Conservation (phyloP, 1,140 invertebrate species). For the Tetramorium parvispinum region DNA sequence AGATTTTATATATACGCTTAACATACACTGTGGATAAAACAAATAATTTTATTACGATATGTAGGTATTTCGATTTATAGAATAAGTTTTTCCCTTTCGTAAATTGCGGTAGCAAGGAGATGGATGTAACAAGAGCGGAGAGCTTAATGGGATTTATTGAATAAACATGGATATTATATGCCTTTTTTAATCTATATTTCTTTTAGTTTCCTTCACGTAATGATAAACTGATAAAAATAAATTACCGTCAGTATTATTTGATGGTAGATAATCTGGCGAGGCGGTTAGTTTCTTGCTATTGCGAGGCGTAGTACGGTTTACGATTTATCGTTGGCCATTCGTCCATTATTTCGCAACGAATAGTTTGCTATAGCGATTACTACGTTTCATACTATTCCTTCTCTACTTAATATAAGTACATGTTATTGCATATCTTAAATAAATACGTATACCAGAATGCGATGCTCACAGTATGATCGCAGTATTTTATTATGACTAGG, state of each 20-base stretch:
- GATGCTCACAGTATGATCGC: conserved; percentile 55
- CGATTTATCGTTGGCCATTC: conserved; percentile 4
- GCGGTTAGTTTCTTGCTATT: conserved; percentile 25
- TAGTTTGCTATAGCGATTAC: conserved; percentile 38
- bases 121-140: background rate
- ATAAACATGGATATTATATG: conserved; percentile 61
- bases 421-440: conserved; percentile 36
- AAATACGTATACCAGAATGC: conserved; percentile 24
- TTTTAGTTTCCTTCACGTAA: conserved; percentile 61
- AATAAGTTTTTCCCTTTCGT: conserved; percentile 13
- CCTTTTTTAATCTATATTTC: conserved; percentile 72
- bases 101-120: background rate
- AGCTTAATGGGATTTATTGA: conserved; percentile 26
- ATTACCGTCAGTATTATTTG: conserved; percentile 53
- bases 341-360: conserved; percentile 17
- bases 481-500: conserved; percentile 57
- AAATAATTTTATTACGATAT: background rate
- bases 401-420: conserved; percentile 42
- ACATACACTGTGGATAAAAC: background rate
- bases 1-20: background rate
- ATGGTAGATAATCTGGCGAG: conserved; percentile 29
- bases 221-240: conserved; percentile 74
- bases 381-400: conserved; percentile 21
- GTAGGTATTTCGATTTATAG: conserved; percentile 14
- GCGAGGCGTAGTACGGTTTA: conserved; percentile 30